These are phyloP conservation scores for Mallotus villosus DNA, from an alignment of 2,797 vertebrate genomes.

Conservation along the genomic window DNA sequence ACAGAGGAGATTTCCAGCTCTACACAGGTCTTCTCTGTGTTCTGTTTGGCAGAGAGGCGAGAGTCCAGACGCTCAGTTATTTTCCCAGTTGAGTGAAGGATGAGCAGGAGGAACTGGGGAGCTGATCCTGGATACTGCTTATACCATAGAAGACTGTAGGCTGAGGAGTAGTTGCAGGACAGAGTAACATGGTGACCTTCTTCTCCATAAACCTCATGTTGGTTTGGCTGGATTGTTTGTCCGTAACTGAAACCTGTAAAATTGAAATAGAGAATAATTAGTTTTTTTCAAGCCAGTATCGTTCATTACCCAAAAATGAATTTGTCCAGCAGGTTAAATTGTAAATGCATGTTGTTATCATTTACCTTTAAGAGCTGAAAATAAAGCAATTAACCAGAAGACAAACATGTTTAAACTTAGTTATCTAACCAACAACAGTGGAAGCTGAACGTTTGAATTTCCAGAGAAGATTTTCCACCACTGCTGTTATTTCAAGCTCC, in stretches of 20 bases:
- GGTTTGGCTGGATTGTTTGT: conserved; percentile 9
- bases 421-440: background rate
- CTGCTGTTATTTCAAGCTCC: too few species aligned
- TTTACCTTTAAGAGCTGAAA: background rate
- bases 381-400: background rate
- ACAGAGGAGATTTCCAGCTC: conserved; percentile 11
- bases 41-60: conserved; percentile 14
- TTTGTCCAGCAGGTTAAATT: too few species aligned
- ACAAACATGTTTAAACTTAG: background rate
- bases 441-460: background rate
- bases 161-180: conserved; percentile 31
- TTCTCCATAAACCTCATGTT: background rate
- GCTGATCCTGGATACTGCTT: conserved; percentile 8
- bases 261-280: too few species aligned
- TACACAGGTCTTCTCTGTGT: conserved; percentile 5
- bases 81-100: background rate
- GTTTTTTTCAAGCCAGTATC: too few species aligned
- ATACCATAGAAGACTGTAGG: conserved; percentile 17
- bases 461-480: too few species aligned
- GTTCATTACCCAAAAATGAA: too few species aligned
- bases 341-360: background rate
- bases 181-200: conserved; percentile 11
- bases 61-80: background rate
- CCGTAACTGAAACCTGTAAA: conserved; percentile 1
- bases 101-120: conserved; percentile 11